These are phyloP conservation scores for Microcebus murinus DNA, from an alignment of 2,113 vertebrate genomes.

Conservation along the genomic window DNA sequence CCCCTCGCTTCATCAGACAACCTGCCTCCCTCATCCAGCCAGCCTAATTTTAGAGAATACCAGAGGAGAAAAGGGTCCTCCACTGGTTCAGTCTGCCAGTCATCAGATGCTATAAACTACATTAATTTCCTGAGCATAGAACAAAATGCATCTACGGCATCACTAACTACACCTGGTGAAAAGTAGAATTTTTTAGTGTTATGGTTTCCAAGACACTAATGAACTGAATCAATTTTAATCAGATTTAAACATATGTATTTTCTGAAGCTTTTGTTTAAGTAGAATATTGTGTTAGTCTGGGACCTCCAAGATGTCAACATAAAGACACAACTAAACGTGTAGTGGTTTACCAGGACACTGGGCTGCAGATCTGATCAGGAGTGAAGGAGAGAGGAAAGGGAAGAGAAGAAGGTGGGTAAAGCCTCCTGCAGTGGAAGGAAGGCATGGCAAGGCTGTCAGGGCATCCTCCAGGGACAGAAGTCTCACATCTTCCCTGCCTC, in stretches of 20 bases:
- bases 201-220: not conserved
- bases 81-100: not conserved
- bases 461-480: not conserved
- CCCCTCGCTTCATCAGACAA: not conserved
- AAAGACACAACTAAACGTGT: not conserved
- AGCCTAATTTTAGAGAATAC: not conserved
- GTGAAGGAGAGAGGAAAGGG: not conserved
- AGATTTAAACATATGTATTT: not conserved
- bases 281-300: not conserved
- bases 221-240: not conserved
- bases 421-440: not conserved
- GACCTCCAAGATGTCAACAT: not conserved
- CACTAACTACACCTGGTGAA: not conserved
- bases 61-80: not conserved
- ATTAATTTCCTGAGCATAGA: not conserved
- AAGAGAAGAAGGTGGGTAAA: fast-evolving
- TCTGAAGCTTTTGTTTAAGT: not conserved
- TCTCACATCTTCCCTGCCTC: not conserved
- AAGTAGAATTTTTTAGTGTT: not conserved
- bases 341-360: not conserved
- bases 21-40: not conserved
- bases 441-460: not conserved
- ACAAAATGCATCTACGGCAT: not conserved
- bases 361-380: not conserved
- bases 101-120: not conserved